Conservation (phyloP, 2,113 vertebrate species). For the Agapornis roseicollis region DNA sequence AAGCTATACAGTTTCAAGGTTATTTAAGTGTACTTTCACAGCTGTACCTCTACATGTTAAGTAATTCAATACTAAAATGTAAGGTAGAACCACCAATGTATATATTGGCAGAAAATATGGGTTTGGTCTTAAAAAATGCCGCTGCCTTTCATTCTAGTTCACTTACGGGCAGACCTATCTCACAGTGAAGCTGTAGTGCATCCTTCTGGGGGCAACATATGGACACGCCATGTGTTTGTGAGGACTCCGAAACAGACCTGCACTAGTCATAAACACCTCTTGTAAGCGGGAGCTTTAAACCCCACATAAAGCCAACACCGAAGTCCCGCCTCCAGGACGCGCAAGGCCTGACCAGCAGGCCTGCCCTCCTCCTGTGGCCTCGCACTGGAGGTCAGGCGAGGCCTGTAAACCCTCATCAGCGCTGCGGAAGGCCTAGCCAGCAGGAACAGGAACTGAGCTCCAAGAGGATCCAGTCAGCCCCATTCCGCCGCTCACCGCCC, state of each 20-base stretch:
- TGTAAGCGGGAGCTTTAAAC: neutral
- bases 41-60: neutral
- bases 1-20: rapidly evolving
- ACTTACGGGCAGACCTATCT: neutral
- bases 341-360: neutral
- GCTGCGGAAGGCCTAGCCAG: neutral
- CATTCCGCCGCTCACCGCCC: too few species aligned
- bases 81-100: rapidly evolving
- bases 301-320: neutral
- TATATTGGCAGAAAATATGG: neutral
- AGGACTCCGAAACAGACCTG: neutral
- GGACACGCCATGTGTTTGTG: neutral
- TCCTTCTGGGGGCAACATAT: neutral
- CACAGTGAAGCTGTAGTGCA: neutral
- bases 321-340: neutral
- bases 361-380: neutral
- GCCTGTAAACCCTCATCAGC: rapidly evolving
- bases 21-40: neutral
- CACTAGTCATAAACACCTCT: rapidly evolving
- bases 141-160: neutral
- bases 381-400: rapidly evolving
- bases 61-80: neutral
- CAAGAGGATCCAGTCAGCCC: neutral
- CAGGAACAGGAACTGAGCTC: neutral
- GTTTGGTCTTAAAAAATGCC: neutral